Evolutionary conservation across 2,797 vertebrate species (phyloP).

Genomic region (Cirrhinus mrigala): DNA sequence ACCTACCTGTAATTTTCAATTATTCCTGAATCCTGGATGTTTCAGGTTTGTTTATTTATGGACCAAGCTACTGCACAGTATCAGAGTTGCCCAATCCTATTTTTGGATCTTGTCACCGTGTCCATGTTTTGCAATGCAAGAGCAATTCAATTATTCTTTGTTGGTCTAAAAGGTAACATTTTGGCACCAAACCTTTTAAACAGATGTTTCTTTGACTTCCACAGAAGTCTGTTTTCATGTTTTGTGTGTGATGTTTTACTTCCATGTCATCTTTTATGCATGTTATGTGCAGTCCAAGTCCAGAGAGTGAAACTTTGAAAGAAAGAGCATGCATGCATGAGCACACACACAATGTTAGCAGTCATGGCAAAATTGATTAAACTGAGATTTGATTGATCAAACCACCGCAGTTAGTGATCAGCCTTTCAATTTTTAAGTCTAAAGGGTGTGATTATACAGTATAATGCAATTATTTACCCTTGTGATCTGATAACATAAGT

Average conservation of each 20-base stretch:
- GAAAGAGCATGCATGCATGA: not conserved
- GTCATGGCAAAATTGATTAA: not conserved
- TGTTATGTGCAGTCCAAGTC: not conserved
- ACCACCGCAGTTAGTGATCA: not conserved
- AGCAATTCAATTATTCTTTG: not conserved
- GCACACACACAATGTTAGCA: not conserved
- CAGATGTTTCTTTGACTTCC: not conserved
- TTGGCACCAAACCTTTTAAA: not conserved
- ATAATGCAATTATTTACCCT: not conserved
- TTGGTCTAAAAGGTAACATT: not conserved
- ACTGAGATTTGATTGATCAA: constrained; percentile 16
- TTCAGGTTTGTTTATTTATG: not conserved
- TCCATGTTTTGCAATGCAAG: not conserved
- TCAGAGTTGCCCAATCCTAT: not conserved
- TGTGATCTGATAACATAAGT: not conserved
- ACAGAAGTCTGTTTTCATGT: not conserved
- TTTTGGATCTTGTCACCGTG: not conserved
- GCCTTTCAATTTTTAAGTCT: not conserved
- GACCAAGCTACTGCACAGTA: not conserved
- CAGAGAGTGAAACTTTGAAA: not conserved
- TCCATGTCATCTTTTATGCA: not conserved
- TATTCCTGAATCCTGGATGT: not conserved
- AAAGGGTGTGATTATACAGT: constrained; percentile 15
- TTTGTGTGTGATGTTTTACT: not conserved
- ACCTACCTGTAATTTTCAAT: not conserved